Evolutionary conservation across 2,113 vertebrate genomes (phyloP).

Genomic region (Pristiophorus japonicus): DNA sequence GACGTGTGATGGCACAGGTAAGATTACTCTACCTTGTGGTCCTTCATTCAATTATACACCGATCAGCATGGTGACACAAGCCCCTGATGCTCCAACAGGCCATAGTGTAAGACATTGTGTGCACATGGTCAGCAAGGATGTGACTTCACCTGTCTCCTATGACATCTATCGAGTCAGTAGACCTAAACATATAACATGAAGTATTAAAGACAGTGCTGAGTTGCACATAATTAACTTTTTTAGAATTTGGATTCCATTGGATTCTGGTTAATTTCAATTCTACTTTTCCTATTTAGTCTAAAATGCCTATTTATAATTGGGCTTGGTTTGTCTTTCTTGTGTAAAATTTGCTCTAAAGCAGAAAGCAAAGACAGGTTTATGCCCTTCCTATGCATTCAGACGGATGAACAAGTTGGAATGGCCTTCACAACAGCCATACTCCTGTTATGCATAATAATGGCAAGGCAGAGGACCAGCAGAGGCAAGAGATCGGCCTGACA

Average conservation of each 20-base stretch:
- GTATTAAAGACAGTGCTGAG: not conserved
- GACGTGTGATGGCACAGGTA: constrained; percentile 86
- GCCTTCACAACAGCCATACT: no score
- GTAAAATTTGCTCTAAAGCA: not conserved
- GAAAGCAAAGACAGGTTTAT: not conserved
- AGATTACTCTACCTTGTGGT: not conserved
- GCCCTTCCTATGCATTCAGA: no score
- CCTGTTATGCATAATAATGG: no score
- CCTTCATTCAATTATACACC: not conserved
- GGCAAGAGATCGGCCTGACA: not conserved
- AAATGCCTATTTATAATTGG: not conserved
- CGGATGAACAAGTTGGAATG: no score
- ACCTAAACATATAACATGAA: not conserved
- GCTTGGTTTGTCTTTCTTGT: not conserved
- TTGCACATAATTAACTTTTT: not conserved
- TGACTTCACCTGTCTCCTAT: not conserved
- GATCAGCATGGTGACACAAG: not conserved
- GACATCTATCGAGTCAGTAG: not conserved
- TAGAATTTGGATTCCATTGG: not conserved
- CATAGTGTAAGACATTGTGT: not conserved
- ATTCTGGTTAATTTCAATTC: not conserved
- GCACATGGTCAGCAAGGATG: not conserved
- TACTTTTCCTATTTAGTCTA: no score
- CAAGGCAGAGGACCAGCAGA: not conserved
- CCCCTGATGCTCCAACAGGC: not conserved